These are phyloP conservation scores for Heteronetta atricapilla DNA, from an alignment of 2,113 vertebrate species.

Conservation along the genomic window DNA sequence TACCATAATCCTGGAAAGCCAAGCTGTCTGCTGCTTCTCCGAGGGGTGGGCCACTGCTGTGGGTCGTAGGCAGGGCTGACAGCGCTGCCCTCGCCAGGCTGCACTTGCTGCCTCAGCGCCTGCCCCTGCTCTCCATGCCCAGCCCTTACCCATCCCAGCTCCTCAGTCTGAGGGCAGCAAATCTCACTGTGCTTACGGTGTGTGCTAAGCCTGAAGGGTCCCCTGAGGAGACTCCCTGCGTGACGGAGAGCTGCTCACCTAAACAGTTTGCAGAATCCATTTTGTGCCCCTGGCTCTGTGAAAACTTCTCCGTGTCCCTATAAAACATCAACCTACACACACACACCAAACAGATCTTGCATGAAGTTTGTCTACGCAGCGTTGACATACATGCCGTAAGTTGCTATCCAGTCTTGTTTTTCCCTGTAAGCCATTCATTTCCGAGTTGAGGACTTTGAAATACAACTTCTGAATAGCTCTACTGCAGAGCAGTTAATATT, in stretches of 20 bases:
- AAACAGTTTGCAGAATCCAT: background rate
- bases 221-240: background rate
- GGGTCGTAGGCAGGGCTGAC: background rate
- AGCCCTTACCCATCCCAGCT: too few species aligned
- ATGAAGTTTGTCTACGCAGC: background rate
- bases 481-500: slow-evolving; percentile 9
- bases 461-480: background rate
- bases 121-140: background rate
- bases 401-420: background rate
- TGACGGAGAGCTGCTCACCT: background rate
- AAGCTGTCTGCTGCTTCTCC: background rate
- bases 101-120: background rate
- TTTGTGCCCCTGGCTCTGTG: background rate
- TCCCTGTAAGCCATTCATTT: background rate
- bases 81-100: background rate
- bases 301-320: background rate
- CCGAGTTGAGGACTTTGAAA: background rate
- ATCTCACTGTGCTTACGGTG: rapidly evolving
- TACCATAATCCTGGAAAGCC: background rate
- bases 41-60: background rate
- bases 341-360: background rate
- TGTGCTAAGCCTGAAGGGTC: background rate
- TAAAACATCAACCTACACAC: background rate
- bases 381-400: background rate
- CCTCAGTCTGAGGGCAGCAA: background rate